phyloP scores from a whole-genome alignment of 1,140 invertebrate genomes.

The Ptiloglossa arizonensis region DNA sequence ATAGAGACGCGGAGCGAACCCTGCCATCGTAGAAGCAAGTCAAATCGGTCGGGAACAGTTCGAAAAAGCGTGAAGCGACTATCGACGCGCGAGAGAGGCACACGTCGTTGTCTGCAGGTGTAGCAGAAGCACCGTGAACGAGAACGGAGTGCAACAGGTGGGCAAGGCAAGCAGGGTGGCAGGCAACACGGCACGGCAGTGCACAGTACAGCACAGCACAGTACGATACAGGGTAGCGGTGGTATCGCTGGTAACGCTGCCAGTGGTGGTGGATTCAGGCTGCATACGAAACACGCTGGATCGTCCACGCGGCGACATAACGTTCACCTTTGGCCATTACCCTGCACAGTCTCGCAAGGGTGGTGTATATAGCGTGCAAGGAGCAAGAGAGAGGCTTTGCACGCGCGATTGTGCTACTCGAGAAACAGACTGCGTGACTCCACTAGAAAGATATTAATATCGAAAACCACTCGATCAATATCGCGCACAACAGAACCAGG shows the following conservation, averaged over 20 bases:
- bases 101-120: not conserved
- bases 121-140: not conserved
- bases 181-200: not conserved
- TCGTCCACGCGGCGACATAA: constrained; percentile 22
- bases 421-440: no score
- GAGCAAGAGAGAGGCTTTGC: not conserved
- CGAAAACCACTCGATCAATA: no score
- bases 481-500: not conserved
- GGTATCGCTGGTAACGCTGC: not conserved
- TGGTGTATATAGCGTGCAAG: not conserved
- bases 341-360: constrained; percentile 35
- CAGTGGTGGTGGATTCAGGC: constrained; percentile 18
- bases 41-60: not conserved
- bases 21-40: not conserved
- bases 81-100: not conserved
- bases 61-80: not conserved
- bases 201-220: not conserved
- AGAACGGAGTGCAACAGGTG: not conserved
- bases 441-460: no score
- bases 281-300: constrained; percentile 1
- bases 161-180: not conserved
- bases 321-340: constrained; percentile 33
- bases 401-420: no score
- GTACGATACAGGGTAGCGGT: constrained; percentile 20
- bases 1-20: constrained; percentile 9